Percentiles rank a stretch among this genome's conserved stretches.
These are phyloP conservation scores for Ostrea denselamellosa DNA, from an alignment of 1,140 invertebrate genomes.

Conservation along the genomic window DNA sequence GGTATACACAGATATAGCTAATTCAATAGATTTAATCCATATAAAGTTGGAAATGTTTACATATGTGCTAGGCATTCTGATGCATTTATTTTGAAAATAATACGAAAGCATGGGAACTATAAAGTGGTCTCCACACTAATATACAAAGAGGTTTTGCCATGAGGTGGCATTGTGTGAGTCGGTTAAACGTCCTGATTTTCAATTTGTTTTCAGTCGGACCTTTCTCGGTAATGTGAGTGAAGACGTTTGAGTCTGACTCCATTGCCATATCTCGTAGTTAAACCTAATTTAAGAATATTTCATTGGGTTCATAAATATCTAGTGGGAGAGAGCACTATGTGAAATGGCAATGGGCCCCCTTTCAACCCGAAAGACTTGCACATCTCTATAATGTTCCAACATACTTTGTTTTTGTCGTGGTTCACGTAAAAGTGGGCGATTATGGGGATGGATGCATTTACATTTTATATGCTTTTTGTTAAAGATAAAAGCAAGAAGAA, in stretches of 20 bases:
- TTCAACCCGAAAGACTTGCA: too few relatives aligned
- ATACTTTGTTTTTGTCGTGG: not conserved
- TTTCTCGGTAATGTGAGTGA: not conserved
- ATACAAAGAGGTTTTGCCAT: not conserved
- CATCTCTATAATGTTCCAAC: too few relatives aligned
- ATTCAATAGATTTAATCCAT: not conserved
- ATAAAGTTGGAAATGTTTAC: not conserved
- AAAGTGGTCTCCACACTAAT: not conserved
- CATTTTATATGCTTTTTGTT: slow-evolving; percentile 43
- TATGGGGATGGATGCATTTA: slow-evolving; percentile 37
- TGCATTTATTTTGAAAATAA: not conserved
- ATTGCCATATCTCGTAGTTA: too few relatives aligned
- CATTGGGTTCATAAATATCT: too few relatives aligned
- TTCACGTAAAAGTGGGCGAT: not conserved
- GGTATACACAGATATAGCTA: slow-evolving; percentile 12
- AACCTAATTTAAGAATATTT: too few relatives aligned
- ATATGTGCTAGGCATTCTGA: not conserved
- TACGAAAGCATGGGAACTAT: not conserved
- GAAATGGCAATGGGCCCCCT: too few relatives aligned
- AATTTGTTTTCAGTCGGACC: not conserved
- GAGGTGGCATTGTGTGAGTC: not conserved
- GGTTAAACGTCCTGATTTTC: not conserved
- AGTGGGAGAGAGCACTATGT: too few relatives aligned
- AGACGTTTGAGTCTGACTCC: too few relatives aligned
- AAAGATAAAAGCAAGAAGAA: slow-evolving; percentile 32